Percentiles rank a stretch among this genome's conserved stretches.
These are phyloP conservation scores for Cranoglanis bouderius DNA, from an alignment of 2,113 vertebrate species.

Conservation along the genomic window DNA sequence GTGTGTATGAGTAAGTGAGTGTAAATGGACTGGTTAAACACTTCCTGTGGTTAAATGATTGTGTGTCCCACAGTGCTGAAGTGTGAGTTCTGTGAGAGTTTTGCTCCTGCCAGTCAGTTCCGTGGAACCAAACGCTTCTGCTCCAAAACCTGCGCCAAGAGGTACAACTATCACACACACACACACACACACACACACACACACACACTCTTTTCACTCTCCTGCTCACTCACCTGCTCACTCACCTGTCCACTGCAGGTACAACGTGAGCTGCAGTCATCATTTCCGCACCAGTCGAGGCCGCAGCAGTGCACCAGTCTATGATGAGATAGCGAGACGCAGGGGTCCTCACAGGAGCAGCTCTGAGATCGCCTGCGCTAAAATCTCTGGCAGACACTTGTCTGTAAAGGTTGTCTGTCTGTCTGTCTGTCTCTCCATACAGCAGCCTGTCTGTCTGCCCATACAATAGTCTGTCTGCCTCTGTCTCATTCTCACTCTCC, in stretches of 20 bases:
- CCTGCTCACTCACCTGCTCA: too few relatives aligned
- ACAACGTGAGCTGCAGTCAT: slow-evolving; percentile 93
- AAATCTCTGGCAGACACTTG: slow-evolving; percentile 84
- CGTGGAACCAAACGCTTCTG: slow-evolving; percentile 96
- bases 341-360: slow-evolving; percentile 86
- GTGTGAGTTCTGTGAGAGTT: slow-evolving; percentile 93
- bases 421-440: not conserved
- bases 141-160: slow-evolving; percentile 95
- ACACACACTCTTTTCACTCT: too few relatives aligned
- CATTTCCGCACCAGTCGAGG: slow-evolving; percentile 88
- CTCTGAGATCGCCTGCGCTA: slow-evolving; percentile 81
- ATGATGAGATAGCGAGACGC: slow-evolving; percentile 68
- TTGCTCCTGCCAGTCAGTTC: slow-evolving; percentile 89
- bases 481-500: not conserved
- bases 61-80: slow-evolving; percentile 77
- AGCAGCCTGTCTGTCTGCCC: not conserved
- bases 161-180: slow-evolving; percentile 70
- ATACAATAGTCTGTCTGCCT: not conserved
- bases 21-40: not conserved
- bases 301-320: slow-evolving; percentile 75
- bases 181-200: not conserved
- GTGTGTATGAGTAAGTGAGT: not conserved
- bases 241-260: too few relatives aligned
- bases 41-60: not conserved
- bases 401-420: slow-evolving; percentile 77